These are phyloP conservation scores for Neodontobutis hainanensis DNA, from an alignment of 2,113 vertebrate species.

Conservation along the genomic window DNA sequence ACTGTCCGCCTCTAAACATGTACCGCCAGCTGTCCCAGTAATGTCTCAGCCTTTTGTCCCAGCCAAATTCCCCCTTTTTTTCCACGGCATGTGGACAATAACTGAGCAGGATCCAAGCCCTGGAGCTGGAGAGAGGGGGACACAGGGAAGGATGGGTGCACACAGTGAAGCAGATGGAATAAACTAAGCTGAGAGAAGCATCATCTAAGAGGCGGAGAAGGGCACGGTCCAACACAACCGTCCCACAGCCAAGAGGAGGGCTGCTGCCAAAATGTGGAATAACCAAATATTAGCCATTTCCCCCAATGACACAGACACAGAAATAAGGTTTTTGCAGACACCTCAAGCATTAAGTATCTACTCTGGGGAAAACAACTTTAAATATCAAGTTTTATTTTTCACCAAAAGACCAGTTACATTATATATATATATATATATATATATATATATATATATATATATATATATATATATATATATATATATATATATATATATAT, in stretches of 20 bases:
- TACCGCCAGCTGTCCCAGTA: slow-evolving; percentile 64
- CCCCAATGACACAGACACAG: slow-evolving; percentile 16
- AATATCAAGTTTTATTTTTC: no score
- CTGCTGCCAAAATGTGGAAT: slow-evolving; percentile 28
- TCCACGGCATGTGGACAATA: slow-evolving; percentile 57
- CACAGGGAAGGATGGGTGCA: slow-evolving; percentile 23
- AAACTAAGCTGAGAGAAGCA: slow-evolving; percentile 45
- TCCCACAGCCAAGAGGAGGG: slow-evolving; percentile 3
- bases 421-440: no score
- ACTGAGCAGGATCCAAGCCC: slow-evolving; percentile 54
- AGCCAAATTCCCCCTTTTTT: slow-evolving; percentile 56
- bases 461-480: no score
- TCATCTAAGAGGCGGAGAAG: slow-evolving; percentile 32
- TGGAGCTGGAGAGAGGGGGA: slow-evolving; percentile 37
- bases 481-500: no score
- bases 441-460: no score
- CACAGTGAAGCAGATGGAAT: slow-evolving; percentile 59
- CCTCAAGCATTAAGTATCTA: no score
- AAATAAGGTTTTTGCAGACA: no score
- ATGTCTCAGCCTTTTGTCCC: slow-evolving; percentile 43
- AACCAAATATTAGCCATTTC: slow-evolving; percentile 36
- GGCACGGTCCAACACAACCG: slow-evolving; percentile 21
- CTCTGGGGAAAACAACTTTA: no score
- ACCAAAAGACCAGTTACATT: no score
- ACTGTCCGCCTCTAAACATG: slow-evolving; percentile 37